Evolutionary conservation across 1,140 invertebrate species (phyloP), one percentile per base, ranked within the genome.

Genomic region (Ridgeia piscesae): DNA sequence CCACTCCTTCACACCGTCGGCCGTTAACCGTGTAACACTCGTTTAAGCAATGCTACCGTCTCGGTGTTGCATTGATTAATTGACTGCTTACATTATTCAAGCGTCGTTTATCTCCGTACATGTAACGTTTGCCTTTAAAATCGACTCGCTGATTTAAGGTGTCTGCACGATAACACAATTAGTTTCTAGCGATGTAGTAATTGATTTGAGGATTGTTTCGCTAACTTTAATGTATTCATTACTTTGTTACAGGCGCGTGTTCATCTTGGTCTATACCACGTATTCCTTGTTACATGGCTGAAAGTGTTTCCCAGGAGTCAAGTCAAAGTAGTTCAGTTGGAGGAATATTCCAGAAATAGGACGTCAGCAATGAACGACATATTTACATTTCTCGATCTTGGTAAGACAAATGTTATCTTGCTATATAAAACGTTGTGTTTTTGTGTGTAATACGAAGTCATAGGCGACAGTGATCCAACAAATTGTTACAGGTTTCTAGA

Each of bases 341-440:
- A 96, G 98, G 98, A 35, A 97, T 98, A 33, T 97, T 97, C 93
- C 97, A 98, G 98, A 95, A 98, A 98, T 96, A 98, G 98, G 91
- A 98, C 98, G 95, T 98, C 98, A 96, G 97, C 97, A 89, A 95
- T 99, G 33, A 97, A 97, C 94, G 97, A 97, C 95, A 96, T 96
- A 0, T 97, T 97, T 92, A 97, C 94, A 92, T 96, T 97, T 93
- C 96, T 96, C 0, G 97, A 93, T 33, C 88, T 95, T 11, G 92
- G 94, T 94, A 93, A 94, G 94, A n/a, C 17, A 4, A 77, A 21
- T 1, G 8, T 50, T 50, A 0, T 50, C 17, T 77, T 77, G 2
- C 27, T 77, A 77, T 27, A 0, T 50, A 50, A 50, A 11, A 8
- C 8, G 8, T 11, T 21, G 48, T 50, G 8, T 50, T 50, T 50